These are phyloP conservation scores for Parelbella ahira DNA, from an alignment of 2,888 invertebrate species.

Conservation along the genomic window DNA sequence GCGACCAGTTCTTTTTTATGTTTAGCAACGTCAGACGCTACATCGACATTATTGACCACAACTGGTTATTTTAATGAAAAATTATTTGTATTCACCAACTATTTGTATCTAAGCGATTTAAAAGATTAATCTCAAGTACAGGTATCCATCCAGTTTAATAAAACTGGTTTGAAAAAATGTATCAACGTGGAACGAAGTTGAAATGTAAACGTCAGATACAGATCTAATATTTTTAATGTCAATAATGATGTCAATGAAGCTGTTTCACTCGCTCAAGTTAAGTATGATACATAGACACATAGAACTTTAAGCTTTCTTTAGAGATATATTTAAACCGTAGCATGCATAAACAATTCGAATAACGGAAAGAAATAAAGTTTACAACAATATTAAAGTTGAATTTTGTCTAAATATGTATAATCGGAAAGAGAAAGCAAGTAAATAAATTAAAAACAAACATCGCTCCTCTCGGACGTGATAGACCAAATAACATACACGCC, in stretches of 20 bases:
- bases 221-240: conserved; percentile 2
- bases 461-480: conserved; percentile 5
- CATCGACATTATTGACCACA: conserved; percentile 40
- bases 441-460: conserved; percentile 15
- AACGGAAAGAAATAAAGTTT: not conserved
- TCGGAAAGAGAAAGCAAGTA: conserved; percentile 19
- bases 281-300: not conserved
- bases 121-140: conserved; percentile 9
- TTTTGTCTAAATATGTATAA: not conserved
- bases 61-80: conserved; percentile 39
- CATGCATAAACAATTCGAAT: not conserved
- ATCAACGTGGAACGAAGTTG: conserved; percentile 5
- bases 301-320: not conserved
- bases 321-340: too few species aligned
- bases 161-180: conserved; percentile 7
- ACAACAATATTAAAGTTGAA: not conserved
- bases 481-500: conserved; percentile 16
- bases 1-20: conserved; percentile 50
- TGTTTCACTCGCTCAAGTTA: conserved; percentile 4
- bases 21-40: conserved; percentile 36
- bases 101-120: conserved; percentile 17
- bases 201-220: conserved; percentile 1
- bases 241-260: conserved; percentile 5
- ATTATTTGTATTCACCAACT: conserved; percentile 31
- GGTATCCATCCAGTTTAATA: conserved; percentile 3